Evolutionary conservation across 2,797 vertebrate species (phyloP), one percentile per base, ranked within the genome.

Genomic region (Coendou prehensilis): DNA sequence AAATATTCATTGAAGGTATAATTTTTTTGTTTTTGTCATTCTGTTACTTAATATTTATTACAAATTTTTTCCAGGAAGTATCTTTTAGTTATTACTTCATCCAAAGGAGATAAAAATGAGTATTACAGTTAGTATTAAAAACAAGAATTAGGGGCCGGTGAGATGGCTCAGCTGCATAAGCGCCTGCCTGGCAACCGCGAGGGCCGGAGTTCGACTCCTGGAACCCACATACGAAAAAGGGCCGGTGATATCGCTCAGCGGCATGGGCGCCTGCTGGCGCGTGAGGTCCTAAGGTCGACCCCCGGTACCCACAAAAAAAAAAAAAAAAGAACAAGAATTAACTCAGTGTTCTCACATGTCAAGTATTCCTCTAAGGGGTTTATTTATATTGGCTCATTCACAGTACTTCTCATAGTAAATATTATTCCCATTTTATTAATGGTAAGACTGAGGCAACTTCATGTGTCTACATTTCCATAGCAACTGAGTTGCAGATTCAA

Each of bases 41-140:
- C 76, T 89, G 92, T 71, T 83, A 57, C 73, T 96, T 71, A 75
- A 87, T 89, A 84, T 63, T 82, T 18, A 85, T 75, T 83, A 18
- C 78, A 69, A 89, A 87, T n/a, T 57, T 91, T 95, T 59, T 37
- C 23, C 54, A 5, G 67, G 61, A 88, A 69, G 7, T 45, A 87
- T 86, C 86, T 95, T 61, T 59, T 89, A 80, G 18, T 64, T 37
- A 89, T 80, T 33, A 23, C 47, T 80, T 8, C 54, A 7, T 79
- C 95, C 47, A 75, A 83, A 95, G 30, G 3, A 47, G 15, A 92
- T 56, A 84, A 91, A 89, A 79, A 83, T 88, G 63, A 90, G 76
- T 88, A 78, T 84, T 71, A 76, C 22, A 22, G 33, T 59, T 87
- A 45, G 7, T 84, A 87, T 82, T 89, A n/a, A n/a, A n/a, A n/a